Conservation (phyloP, 2,888 invertebrate genomes). For the Erebia aethiops region DNA sequence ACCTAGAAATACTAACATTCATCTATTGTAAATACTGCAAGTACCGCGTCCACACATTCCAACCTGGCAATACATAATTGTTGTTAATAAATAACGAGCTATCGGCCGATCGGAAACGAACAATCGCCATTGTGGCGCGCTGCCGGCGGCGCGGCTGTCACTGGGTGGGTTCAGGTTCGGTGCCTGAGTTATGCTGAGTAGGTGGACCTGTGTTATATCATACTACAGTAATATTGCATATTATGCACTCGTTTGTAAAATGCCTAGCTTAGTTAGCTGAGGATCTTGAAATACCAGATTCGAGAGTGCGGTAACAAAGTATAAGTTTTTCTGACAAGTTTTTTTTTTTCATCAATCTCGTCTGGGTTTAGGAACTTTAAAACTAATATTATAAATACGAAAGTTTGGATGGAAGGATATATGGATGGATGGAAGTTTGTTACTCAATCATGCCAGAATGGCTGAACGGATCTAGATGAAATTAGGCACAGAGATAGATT, state of each 20-base stretch:
- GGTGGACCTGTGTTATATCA: not conserved
- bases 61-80: slow-evolving; percentile 45
- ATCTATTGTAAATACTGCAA: slow-evolving; percentile 19
- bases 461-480: no score
- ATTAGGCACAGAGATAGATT: no score
- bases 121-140: slow-evolving; percentile 73
- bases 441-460: no score
- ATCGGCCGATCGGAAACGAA: slow-evolving; percentile 62
- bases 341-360: no score
- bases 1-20: not conserved
- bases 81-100: slow-evolving; percentile 64
- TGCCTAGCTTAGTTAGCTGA: no score
- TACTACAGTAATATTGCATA: not conserved
- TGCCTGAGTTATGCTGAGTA: slow-evolving; percentile 33
- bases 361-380: no score
- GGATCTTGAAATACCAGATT: no score
- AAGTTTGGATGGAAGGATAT: no score
- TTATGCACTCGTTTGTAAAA: not conserved
- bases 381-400: no score
- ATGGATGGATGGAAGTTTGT: no score
- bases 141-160: slow-evolving; percentile 71
- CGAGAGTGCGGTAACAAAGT: no score
- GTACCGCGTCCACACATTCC: slow-evolving; percentile 46
- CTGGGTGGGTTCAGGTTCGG: slow-evolving; percentile 54
- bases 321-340: no score